Evolutionary conservation across 2,888 invertebrate genomes (phyloP), one percentile per base, ranked within the genome.

Genomic region (Thalpophila matura): DNA sequence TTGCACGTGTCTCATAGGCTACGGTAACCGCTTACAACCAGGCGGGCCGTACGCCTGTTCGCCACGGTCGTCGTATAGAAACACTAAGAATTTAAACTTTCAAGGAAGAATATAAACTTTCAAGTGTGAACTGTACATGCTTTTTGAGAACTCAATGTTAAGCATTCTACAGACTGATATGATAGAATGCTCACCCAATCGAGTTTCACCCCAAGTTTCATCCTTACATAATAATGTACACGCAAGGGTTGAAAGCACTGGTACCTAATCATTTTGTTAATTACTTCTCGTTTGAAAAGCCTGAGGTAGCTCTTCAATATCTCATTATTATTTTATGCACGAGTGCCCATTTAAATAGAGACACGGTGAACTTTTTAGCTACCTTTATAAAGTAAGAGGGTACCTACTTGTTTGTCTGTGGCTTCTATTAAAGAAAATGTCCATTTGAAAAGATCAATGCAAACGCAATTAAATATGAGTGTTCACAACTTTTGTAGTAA

Each of bases 271-370:
- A 77, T 73, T 72, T 77, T 51, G 61, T 77, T 73, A 77, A 80
- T 77, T 73, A 77, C 60, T 77, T 59, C 67, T 38, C 56, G 59
- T 72, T 67, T 62, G n/a, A 46, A 65, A 55, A 53, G 51, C 46
- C 47, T 40, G 58, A 49, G 56, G 54, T 38, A 49, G 55, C 64
- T 72, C 80, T 69, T 80, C 62, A 77, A 77, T 63, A 59, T 59
- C 70, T 77, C 66, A 69, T 80, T 80, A 77, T 77, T 80, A 80
- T 80, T 80, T 80, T 51, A 74, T 46, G 59, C 74, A 49, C 40
- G 63, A 69, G 42, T 58, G 43, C 43, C 40, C 43, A 29, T 55
- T 74, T 51, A 61, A 62, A 58, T 33, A 54, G 33, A 49, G 27
- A 62, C 49, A 49, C 55, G 31, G 37, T 16, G 46, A 38, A 54